A percentile compares a stretch with the other conserved stretches of the same genome.
These are phyloP conservation scores for Drosophila murphyi DNA, from an alignment of 1,140 invertebrate genomes.

Conservation along the genomic window DNA sequence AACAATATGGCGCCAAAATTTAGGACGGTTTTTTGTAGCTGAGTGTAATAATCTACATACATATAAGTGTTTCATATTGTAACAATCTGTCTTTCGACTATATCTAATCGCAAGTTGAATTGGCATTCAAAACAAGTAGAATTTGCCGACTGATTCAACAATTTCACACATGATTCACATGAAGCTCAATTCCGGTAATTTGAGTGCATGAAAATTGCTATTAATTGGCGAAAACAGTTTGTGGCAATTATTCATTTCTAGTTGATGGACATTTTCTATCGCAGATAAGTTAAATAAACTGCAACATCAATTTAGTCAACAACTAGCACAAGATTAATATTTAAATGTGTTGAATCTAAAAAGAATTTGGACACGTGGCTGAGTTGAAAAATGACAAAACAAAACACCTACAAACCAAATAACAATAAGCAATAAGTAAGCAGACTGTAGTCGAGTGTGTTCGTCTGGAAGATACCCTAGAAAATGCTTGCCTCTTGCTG, in stretches of 20 bases:
- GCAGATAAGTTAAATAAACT: not conserved
- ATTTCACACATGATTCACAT: conserved; percentile 8
- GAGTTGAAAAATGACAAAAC: no score
- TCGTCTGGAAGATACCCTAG: no score
- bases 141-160: conserved; percentile 16
- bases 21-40: no score
- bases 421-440: no score
- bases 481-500: no score
- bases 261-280: not conserved
- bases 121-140: not conserved
- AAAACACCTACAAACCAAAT: no score
- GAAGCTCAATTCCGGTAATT: conserved; percentile 5
- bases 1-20: no score
- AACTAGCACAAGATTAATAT: no score
- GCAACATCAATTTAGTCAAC: no score
- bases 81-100: not conserved
- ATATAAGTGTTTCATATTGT: not conserved
- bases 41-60: not conserved
- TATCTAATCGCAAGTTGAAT: conserved; percentile 8
- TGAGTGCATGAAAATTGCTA: not conserved
- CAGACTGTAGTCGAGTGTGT: no score
- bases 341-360: no score
- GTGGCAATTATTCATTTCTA: not conserved
- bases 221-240: conserved; percentile 8
- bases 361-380: no score